These are phyloP conservation scores for Pammene aurita DNA, from an alignment of 2,888 invertebrate species.

Conservation along the genomic window DNA sequence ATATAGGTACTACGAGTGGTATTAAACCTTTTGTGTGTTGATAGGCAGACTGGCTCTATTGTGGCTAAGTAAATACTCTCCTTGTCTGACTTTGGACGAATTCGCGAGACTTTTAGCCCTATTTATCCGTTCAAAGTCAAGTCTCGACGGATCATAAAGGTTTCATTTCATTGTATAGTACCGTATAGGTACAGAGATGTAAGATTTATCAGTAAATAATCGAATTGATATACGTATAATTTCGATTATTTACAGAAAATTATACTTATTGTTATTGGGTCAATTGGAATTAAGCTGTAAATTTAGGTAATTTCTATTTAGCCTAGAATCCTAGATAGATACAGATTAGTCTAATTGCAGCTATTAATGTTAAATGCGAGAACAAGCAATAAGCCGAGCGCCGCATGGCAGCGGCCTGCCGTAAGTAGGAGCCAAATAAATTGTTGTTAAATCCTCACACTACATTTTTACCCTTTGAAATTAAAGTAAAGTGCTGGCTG, in stretches of 20 bases:
- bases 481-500: conserved; percentile 47
- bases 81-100: conserved; percentile 29
- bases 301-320: conserved; percentile 27
- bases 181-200: not conserved
- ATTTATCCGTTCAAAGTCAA: conserved; percentile 25
- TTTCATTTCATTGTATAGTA: not conserved
- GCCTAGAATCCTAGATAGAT: too few species aligned
- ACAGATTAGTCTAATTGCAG: conserved; percentile 16
- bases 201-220: not conserved
- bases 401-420: conserved; percentile 1
- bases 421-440: conserved; percentile 28
- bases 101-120: not conserved
- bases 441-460: conserved; percentile 28
- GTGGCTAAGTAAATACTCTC: not conserved
- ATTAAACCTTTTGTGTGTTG: not conserved
- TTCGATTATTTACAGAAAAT: too few species aligned
- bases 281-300: conserved; percentile 9
- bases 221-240: too few species aligned
- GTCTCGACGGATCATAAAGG: not conserved
- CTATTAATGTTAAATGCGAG: conserved; percentile 29
- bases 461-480: conserved; percentile 35
- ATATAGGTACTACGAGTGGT: not conserved
- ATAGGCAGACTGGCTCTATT: conserved; percentile 3
- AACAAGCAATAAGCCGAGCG: conserved; percentile 10
- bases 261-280: not conserved